Evolutionary conservation across 2,888 invertebrate genomes (phyloP).

Genomic region (Tetranychus piercei): DNA sequence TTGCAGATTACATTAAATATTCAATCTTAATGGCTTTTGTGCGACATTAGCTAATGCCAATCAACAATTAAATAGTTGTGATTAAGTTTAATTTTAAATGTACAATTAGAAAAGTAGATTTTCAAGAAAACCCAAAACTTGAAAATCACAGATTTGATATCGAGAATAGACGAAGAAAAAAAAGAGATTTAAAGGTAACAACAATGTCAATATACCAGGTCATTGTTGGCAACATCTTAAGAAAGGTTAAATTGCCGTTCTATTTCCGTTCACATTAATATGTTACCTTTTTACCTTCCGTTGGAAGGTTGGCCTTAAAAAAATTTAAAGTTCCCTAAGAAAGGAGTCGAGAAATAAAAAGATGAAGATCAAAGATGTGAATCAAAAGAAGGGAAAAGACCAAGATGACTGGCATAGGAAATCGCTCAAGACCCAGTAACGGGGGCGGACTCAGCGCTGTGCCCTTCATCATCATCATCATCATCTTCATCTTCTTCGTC

Average conservation of each 20-base stretch:
- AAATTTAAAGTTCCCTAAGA: not conserved
- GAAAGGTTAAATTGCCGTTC: not conserved
- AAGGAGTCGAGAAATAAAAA: not conserved
- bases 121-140: no score
- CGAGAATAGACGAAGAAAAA: no score
- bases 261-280: not conserved
- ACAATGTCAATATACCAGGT: no score
- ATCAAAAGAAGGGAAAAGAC: not conserved
- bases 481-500: not conserved
- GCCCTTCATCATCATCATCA: not conserved
- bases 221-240: no score
- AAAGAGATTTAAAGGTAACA: no score
- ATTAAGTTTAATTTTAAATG: no score
- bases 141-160: no score
- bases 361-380: not conserved
- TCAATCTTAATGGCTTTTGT: no score
- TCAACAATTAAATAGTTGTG: no score
- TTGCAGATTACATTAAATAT: no score
- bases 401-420: not conserved
- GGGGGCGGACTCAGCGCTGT: not conserved
- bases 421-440: not conserved
- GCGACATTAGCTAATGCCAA: no score
- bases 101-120: no score
- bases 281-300: not conserved
- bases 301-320: not conserved